These are phyloP conservation scores for Drosophila subquinaria DNA, from an alignment of 2,888 invertebrate genomes.

Conservation along the genomic window DNA sequence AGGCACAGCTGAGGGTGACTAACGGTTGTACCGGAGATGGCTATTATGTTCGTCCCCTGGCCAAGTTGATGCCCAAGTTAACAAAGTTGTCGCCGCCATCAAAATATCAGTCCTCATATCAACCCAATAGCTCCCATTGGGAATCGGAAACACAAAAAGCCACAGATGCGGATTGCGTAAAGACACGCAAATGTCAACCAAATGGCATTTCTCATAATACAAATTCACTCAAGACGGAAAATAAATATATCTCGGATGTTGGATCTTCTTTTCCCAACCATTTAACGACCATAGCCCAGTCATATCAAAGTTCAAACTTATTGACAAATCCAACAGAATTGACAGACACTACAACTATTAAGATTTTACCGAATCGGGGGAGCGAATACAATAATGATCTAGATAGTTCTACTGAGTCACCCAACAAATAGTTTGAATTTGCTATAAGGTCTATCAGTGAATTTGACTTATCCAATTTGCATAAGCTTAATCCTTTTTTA, in stretches of 20 bases:
- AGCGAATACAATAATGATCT: not conserved
- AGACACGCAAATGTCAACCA: not conserved
- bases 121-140: constrained; percentile 26
- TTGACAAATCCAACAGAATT: not conserved
- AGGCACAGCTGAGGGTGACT: constrained; percentile 29
- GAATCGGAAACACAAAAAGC: not conserved
- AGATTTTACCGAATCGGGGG: not conserved
- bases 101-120: constrained; percentile 5
- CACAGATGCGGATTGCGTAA: not conserved
- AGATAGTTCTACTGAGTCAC: not conserved
- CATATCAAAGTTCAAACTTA: not conserved
- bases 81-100: not conserved
- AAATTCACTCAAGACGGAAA: not conserved
- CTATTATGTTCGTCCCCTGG: constrained; percentile 27
- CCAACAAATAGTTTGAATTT: not conserved
- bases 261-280: not conserved
- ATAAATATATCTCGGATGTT: not conserved
- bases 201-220: not conserved
- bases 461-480: not conserved
- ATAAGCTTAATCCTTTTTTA: not conserved
- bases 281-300: not conserved
- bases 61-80: not conserved
- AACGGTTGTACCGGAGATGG: constrained; percentile 55
- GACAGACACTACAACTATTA: not conserved
- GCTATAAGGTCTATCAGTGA: not conserved